Conservation (phyloP, 2,113 vertebrate genomes). For the Cnemophilus loriae region DNA sequence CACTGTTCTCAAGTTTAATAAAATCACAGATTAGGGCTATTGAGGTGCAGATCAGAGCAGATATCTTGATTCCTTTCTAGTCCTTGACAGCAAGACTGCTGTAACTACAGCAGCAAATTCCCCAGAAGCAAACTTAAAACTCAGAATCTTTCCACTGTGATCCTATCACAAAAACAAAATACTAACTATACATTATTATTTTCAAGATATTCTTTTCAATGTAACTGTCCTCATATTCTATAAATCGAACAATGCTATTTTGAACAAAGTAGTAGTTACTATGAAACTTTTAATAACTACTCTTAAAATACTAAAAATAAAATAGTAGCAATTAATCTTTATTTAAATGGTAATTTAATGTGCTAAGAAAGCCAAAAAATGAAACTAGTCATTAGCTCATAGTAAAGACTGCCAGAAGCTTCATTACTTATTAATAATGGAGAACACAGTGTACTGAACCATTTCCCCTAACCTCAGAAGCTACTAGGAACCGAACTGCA, state of each 20-base stretch:
- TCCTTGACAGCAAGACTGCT: neutral
- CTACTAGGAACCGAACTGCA: neutral
- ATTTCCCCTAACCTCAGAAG: slow-evolving; percentile 23
- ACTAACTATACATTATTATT: neutral
- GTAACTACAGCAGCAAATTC: neutral
- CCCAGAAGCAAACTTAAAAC: neutral
- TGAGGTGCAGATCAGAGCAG: neutral
- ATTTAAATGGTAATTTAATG: slow-evolving; percentile 60
- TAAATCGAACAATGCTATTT: neutral
- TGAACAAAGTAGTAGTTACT: slow-evolving; percentile 39
- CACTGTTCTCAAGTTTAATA: neutral
- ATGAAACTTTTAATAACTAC: slow-evolving; percentile 54
- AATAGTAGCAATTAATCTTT: slow-evolving; percentile 51
- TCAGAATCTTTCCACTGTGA: neutral
- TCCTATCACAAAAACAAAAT: neutral
- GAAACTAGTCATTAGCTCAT: slow-evolving; percentile 54
- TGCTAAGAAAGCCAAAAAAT: slow-evolving; percentile 40
- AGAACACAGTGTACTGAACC: slow-evolving; percentile 28
- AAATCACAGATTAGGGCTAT: neutral
- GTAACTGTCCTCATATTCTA: neutral
- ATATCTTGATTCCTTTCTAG: neutral
- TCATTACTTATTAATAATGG: slow-evolving; percentile 58
- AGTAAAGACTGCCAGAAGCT: slow-evolving; percentile 55
- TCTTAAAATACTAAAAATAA: slow-evolving; percentile 59
- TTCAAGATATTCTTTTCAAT: neutral